These are phyloP conservation scores for Drosophila niveifrons DNA, from an alignment of 2,888 invertebrate species.

Conservation along the genomic window DNA sequence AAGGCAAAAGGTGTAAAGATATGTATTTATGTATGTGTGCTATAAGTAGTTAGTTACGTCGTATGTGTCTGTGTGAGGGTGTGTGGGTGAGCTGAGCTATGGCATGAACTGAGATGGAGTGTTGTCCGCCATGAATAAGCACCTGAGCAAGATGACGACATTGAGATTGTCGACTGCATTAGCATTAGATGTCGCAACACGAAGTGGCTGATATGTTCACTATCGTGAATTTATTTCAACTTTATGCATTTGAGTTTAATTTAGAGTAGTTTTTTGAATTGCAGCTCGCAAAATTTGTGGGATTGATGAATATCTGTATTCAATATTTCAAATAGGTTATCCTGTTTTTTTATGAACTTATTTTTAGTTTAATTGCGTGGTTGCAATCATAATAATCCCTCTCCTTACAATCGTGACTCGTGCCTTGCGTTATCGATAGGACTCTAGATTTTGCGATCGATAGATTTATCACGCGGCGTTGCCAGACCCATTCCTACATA, in stretches of 20 bases:
- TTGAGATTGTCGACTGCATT: slow-evolving; percentile 64
- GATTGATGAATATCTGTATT: too few relatives aligned
- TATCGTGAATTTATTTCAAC: background rate
- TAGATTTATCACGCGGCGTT: too few relatives aligned
- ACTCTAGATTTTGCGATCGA: too few relatives aligned
- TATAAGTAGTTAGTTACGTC: background rate
- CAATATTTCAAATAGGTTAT: too few relatives aligned
- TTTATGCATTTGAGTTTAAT: background rate
- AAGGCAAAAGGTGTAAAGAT: slow-evolving; percentile 41
- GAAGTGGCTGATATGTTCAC: background rate
- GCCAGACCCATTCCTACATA: too few relatives aligned
- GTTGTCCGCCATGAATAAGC: slow-evolving; percentile 48
- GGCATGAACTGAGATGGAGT: background rate
- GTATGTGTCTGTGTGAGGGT: background rate
- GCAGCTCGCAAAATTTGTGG: too few relatives aligned
- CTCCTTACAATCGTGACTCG: too few relatives aligned
- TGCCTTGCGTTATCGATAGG: too few relatives aligned
- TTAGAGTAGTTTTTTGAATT: background rate
- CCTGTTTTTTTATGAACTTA: too few relatives aligned
- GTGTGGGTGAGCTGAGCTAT: background rate
- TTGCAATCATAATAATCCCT: too few relatives aligned
- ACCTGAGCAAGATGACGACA: slow-evolving; percentile 54
- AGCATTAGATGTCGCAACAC: slow-evolving; percentile 44
- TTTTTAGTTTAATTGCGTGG: too few relatives aligned
- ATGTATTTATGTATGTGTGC: slow-evolving; percentile 2